Base-by-base conservation (phyloP, 2,888 invertebrate species). In the Drosophila dives region DNA sequence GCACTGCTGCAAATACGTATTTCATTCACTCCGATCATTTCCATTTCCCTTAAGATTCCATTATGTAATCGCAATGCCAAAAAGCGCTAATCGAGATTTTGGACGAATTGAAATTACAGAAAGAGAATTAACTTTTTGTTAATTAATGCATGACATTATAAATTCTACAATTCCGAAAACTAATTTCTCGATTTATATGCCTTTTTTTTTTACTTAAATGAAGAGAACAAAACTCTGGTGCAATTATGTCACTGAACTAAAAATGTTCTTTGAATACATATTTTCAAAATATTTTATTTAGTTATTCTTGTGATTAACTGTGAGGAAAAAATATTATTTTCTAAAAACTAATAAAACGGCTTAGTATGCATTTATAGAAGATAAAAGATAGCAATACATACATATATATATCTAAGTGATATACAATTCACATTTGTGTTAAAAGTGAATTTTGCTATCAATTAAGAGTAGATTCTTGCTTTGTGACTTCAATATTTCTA, bases 401-500 rank as follows among this genome's bases (percentile, higher is more conserved):
- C 11, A 23, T 23, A 48, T 23, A 26, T 26, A 45, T 45, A 45
- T 7, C 10, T 34, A 23, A 3, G 3, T 12, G 45, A 45, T 20
- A 20, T 23, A 15, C 34, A 36, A 45, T 58, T 11, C 6, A 33
- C 11, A 33, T 11, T 56, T 42, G 7, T 15, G 10, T 42, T 32
- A 15, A 12, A 34, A n/a, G 48, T 8, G 17, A 2, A 6, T 49
- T 59, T 49, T 26, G 63, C 40, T 42, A 29, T 20, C 26, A 40
- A 32, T 56, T 40, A 29, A 38, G 38, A 20, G 29, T 20, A 40
- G 20, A 40, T 12, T 40, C n/a, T 38, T 26, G 48, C 32, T 33
- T 61, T 40, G 60, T 33, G n/a, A 38, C 32, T 38, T 23, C 3
- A 23, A 49, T 49, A 42, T 40, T 55, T 55, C 4, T 4, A 26